A percentile compares a stretch with the other conserved stretches of the same genome.
Conservation (phyloP, 92 coral and sea anemone genomes). For the Meandrina meandrites region DNA sequence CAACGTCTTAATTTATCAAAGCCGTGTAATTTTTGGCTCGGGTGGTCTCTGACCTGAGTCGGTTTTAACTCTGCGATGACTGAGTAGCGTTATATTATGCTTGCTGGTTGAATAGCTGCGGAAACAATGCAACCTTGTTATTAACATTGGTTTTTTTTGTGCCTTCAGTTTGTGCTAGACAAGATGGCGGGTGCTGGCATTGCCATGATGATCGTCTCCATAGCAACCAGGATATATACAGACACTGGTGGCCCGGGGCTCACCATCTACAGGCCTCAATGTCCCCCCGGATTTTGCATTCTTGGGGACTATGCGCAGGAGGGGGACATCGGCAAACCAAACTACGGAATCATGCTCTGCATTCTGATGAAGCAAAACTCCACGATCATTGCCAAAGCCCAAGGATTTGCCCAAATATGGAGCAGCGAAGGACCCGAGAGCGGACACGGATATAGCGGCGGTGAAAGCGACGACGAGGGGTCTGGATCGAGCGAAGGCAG, state of each 20-base stretch:
- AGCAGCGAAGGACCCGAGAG: conserved; percentile 50
- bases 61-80: background rate
- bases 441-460: conserved; percentile 38
- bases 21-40: background rate
- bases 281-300: conserved; percentile 81
- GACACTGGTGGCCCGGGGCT: conserved; percentile 60
- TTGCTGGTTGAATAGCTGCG: too few species aligned
- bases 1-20: background rate
- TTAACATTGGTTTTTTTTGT: background rate
- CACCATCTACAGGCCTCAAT: conserved; percentile 78
- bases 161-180: background rate
- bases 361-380: conserved; percentile 36
- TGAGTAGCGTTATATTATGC: too few species aligned
- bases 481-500: conserved; percentile 40
- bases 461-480: conserved; percentile 38
- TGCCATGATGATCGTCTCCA: conserved; percentile 50
- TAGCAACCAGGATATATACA: conserved; percentile 64
- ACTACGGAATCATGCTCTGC: conserved; percentile 75
- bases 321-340: conserved; percentile 60
- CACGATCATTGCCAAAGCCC: conserved; percentile 44
- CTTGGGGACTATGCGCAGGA: conserved; percentile 87
- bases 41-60: background rate
- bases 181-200: conserved; percentile 25
- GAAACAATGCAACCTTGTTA: background rate
- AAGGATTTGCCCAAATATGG: conserved; percentile 72